A percentile compares a stretch with the other conserved stretches of the same genome.
These are phyloP conservation scores for Zaprionus vittiger DNA, from an alignment of 1,140 invertebrate species.

Conservation along the genomic window DNA sequence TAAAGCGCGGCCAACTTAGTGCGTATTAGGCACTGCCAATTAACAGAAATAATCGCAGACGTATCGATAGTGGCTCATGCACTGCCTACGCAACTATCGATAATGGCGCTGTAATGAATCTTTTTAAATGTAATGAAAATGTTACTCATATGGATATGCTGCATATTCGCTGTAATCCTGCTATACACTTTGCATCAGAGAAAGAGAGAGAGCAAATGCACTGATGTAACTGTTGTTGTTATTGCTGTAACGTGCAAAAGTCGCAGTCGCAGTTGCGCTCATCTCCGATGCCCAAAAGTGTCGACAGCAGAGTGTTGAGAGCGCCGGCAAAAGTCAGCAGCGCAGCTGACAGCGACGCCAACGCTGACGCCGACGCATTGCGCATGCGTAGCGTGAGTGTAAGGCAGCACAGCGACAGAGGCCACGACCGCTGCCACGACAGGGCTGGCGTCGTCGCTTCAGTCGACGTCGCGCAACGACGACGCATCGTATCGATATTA, in stretches of 20 bases:
- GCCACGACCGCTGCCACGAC: conserved; percentile 4
- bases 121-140: neutral
- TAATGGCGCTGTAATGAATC: neutral
- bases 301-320: conserved; percentile 7
- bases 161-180: neutral
- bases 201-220: neutral
- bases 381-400: conserved; percentile 54
- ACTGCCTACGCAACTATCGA: neutral
- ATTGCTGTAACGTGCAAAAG: conserved; percentile 9
- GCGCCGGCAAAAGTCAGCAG: neutral
- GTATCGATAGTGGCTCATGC: neutral
- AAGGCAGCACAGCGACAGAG: conserved; percentile 20
- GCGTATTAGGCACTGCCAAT: neutral
- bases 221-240: neutral
- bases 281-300: conserved; percentile 35
- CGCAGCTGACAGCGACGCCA: conserved; percentile 15
- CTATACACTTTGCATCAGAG: neutral
- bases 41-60: neutral
- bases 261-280: conserved; percentile 30
- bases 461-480: conserved; percentile 15
- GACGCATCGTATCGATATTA: conserved; percentile 57
- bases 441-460: conserved; percentile 17
- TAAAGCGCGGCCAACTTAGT: neutral
- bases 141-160: neutral
- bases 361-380: conserved; percentile 44